Evolutionary conservation across 2,888 invertebrate species (phyloP).

Genomic region (Drymonia ruficornis): DNA sequence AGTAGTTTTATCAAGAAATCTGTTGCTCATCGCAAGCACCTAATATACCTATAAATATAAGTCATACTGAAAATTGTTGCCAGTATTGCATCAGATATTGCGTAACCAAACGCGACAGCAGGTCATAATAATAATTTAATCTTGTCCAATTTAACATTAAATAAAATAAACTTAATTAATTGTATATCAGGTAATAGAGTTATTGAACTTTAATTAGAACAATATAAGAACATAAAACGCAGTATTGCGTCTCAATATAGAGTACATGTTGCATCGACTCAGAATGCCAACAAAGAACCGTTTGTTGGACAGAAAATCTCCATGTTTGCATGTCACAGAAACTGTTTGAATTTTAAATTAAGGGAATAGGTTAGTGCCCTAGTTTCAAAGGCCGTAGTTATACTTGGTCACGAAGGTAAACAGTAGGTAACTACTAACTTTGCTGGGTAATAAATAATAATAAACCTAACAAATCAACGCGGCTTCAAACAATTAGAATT

Average conservation of each 20-base stretch:
- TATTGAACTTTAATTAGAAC: conserved; percentile 6
- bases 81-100: conserved; percentile 61
- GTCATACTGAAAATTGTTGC: conserved; percentile 35
- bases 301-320: conserved; percentile 40
- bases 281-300: conserved; percentile 38
- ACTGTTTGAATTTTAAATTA: conserved; percentile 60
- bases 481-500: conserved; percentile 15
- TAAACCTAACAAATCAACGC: conserved; percentile 18
- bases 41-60: neutral
- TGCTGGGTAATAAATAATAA: conserved; percentile 23
- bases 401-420: conserved; percentile 43
- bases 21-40: conserved; percentile 21
- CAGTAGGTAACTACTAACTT: conserved; percentile 14
- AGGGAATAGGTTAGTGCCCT: conserved; percentile 61
- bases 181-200: conserved; percentile 16
- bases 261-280: conserved; percentile 22
- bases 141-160: conserved; percentile 14
- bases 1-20: conserved; percentile 21
- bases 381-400: conserved; percentile 52
- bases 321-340: conserved; percentile 45
- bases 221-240: neutral
- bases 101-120: conserved; percentile 41
- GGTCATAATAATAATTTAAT: conserved; percentile 34
- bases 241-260: conserved; percentile 9
- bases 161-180: neutral